Percentiles rank a stretch among this genome's conserved stretches.
Conservation (phyloP, 2,888 invertebrate species). For the Ctenicera cuprea region DNA sequence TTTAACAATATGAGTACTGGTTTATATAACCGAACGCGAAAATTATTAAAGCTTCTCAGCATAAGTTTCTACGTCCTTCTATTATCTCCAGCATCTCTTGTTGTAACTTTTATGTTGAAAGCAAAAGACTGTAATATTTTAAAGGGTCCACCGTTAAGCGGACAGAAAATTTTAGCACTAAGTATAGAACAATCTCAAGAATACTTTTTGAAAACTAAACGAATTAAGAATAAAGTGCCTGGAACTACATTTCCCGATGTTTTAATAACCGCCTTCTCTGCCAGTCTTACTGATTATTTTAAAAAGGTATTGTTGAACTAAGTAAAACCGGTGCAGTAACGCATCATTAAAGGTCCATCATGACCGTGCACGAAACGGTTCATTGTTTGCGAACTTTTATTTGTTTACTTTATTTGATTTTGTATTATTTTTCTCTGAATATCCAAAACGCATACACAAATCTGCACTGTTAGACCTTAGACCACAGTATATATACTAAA, state of each 20-base stretch:
- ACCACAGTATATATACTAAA: no score
- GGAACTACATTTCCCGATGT: conserved; percentile 53
- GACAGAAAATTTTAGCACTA: conserved; percentile 3
- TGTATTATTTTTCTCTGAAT: no score
- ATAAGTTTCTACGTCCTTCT: background rate
- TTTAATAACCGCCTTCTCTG: conserved; percentile 48
- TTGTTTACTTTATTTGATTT: no score
- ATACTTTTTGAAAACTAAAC: conserved; percentile 45
- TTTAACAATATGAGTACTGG: no score
- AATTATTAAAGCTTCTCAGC: background rate
- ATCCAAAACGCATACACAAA: no score
- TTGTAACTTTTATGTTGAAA: background rate
- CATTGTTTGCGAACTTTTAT: no score
- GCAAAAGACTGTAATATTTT: conserved; percentile 32
- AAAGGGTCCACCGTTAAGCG: conserved; percentile 22
- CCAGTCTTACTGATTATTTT: conserved; percentile 54
- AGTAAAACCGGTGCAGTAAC: no score
- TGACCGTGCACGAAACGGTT: no score
- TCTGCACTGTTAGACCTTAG: no score
- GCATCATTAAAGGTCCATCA: no score
- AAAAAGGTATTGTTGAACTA: conserved; percentile 60
- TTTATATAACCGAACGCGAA: no score
- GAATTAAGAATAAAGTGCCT: conserved; percentile 46
- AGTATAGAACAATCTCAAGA: conserved; percentile 10
- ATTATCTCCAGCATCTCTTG: background rate